Evolutionary conservation across 2,797 vertebrate species (phyloP).

Genomic region (Crenichthys baileyi): DNA sequence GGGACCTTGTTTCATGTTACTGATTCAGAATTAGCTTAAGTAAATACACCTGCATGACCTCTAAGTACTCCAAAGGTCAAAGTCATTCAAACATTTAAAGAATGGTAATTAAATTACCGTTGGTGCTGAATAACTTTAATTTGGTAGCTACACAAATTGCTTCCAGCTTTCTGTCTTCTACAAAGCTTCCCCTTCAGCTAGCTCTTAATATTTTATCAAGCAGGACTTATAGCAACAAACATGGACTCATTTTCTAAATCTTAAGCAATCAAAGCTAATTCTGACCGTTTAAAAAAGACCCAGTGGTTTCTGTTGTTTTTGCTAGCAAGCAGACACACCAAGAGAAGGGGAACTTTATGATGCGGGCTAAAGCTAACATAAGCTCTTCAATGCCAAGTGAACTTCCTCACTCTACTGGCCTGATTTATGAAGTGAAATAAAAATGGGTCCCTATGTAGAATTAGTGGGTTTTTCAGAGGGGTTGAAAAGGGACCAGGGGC

Average conservation of each 20-base stretch:
- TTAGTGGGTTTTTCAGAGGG: slow-evolving; percentile 76
- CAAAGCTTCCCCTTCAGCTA: slow-evolving; percentile 72
- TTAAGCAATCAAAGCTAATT: slow-evolving; percentile 79
- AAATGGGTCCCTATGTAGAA: slow-evolving; percentile 77
- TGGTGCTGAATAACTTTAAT: slow-evolving; percentile 87
- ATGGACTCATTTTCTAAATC: slow-evolving; percentile 72
- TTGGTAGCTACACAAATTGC: slow-evolving; percentile 86
- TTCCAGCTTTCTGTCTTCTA: slow-evolving; percentile 82
- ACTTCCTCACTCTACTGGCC: slow-evolving; percentile 67
- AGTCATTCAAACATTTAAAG: slow-evolving; percentile 90
- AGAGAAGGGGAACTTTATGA: slow-evolving; percentile 61
- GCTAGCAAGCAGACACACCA: slow-evolving; percentile 29
- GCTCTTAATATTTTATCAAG: slow-evolving; percentile 78
- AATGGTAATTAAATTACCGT: slow-evolving; percentile 88
- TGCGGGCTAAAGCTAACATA: slow-evolving; percentile 72
- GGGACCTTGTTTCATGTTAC: slow-evolving; percentile 82
- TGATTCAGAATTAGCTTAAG: slow-evolving; percentile 86
- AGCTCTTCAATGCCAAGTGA: slow-evolving; percentile 74
- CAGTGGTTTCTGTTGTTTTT: slow-evolving; percentile 53
- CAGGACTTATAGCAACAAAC: slow-evolving; percentile 78
- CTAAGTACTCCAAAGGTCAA: slow-evolving; percentile 81
- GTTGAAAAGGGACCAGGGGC: slow-evolving; percentile 63
- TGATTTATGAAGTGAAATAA: slow-evolving; percentile 84
- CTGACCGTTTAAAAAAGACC: slow-evolving; percentile 59
- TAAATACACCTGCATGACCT: slow-evolving; percentile 87